Evolutionary conservation across 2,888 invertebrate genomes (phyloP), one percentile per base, ranked within the genome.

Genomic region (Ophion ellenae): DNA sequence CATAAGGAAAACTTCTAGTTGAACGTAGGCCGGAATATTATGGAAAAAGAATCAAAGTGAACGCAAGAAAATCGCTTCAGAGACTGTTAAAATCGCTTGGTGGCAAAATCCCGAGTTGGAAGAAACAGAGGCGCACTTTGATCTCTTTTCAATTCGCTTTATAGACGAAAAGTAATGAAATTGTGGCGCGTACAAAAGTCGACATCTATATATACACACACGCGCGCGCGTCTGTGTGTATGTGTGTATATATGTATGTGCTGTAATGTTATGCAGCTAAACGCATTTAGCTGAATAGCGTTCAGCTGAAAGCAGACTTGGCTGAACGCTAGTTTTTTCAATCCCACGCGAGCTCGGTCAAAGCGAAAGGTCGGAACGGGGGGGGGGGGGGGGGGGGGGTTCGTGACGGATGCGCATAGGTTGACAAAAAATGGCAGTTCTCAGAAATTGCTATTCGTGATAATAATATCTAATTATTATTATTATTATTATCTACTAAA

Each of bases 21-120:
- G 36, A 28, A 71, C 71, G 57, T 71, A 32, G 57, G 73, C 47
- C 40, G 73, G 59, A 40, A 59, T 17, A 40, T 61, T 45, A 45
- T 24, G 10, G 36, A 67, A 69, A 45, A 0, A 7, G 2, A 45
- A n/a, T 11, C 11, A 24, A 1, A 11, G 6, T 40, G 45, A 61
- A 61, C 20, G 40, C 2, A 45, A 36, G 1, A 73, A 14, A 28
- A 28, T 40, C 17, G 14, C 40, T 40, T 40, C 40, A 5, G 40
- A 45, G 32, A 28, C 17, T n/a, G 66, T 66, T 14, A 32, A 40
- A 40, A 24, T 20, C 47, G 28, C n/a, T 17, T 17, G 36, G 57
- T 20, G 36, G 28, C 40, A 40, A 59, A 40, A 57, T 20, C 20
- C 17, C 14, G 17, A 53, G 53, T 53, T 17, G 70, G 47, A 70